These are phyloP conservation scores for Mamestra brassicae DNA, from an alignment of 2,888 invertebrate genomes.

Conservation along the genomic window DNA sequence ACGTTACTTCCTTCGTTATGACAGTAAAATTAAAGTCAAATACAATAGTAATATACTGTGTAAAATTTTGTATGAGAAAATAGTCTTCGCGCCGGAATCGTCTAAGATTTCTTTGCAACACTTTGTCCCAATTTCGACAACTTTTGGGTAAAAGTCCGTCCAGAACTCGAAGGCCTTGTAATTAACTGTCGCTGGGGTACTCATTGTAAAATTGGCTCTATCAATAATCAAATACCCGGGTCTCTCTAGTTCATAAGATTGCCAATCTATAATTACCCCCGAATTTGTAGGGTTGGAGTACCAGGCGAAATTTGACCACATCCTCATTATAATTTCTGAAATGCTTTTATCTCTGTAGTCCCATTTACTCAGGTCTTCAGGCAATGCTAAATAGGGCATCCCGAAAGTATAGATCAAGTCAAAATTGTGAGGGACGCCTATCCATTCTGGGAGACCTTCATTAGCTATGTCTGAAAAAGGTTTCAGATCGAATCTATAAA, in stretches of 20 bases:
- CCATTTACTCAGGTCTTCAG: constrained; percentile 92
- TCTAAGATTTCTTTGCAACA: constrained; percentile 93
- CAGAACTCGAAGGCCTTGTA: constrained; percentile 95
- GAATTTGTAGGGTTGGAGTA: constrained; percentile 93
- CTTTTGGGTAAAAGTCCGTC: constrained; percentile 95
- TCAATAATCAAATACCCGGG: constrained; percentile 94
- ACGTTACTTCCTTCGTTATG: constrained; percentile 70
- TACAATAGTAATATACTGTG: constrained; percentile 76
- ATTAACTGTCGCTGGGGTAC: constrained; percentile 92
- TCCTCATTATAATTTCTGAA: constrained; percentile 95
- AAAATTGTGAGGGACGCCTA: constrained; percentile 95
- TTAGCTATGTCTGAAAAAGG: constrained; percentile 92
- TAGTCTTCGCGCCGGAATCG: constrained; percentile 80
- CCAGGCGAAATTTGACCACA: constrained; percentile 95
- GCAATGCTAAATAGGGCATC: constrained; percentile 93
- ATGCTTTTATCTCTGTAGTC: constrained; percentile 94
- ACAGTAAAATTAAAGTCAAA: constrained; percentile 77
- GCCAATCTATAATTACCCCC: constrained; percentile 94
- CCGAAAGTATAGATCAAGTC: constrained; percentile 96
- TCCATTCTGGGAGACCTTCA: constrained; percentile 94
- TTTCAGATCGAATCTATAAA: constrained; percentile 95
- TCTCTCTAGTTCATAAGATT: constrained; percentile 92
- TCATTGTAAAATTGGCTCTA: constrained; percentile 94
- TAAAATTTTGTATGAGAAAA: constrained; percentile 70
- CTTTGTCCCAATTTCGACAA: constrained; percentile 93